Evolutionary conservation across 2,113 vertebrate species (phyloP).

Genomic region (Hypocryptadius cinnamomeus): DNA sequence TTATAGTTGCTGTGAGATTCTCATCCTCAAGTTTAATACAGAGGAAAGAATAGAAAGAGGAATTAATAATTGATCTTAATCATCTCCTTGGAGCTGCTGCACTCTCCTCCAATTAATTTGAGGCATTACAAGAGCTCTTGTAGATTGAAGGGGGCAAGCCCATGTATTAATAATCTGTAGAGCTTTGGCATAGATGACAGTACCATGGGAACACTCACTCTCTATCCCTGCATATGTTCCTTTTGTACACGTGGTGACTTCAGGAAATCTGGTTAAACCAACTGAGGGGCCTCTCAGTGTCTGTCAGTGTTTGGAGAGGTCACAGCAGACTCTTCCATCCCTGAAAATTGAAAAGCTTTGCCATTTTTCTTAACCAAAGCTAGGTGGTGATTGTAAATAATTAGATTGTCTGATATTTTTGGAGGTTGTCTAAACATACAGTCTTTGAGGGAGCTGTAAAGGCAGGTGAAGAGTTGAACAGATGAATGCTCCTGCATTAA

Average conservation of each 20-base stretch:
- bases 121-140: conserved; percentile 32
- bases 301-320: background rate
- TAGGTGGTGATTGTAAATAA: background rate
- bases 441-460: background rate
- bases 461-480: background rate
- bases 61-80: conserved; percentile 43
- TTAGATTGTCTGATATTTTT: background rate
- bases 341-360: background rate
- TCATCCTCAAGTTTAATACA: background rate
- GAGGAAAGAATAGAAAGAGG: background rate
- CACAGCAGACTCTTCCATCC: background rate
- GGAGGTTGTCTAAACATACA: background rate
- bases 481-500: background rate
- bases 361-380: background rate
- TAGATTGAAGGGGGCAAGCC: conserved; percentile 14
- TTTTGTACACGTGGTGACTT: background rate
- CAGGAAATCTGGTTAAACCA: background rate
- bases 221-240: background rate
- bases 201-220: background rate
- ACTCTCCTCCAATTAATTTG: conserved; percentile 33
- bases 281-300: background rate
- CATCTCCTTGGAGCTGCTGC: conserved; percentile 31
- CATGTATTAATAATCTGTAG: conserved; percentile 9
- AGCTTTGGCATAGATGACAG: background rate
- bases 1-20: background rate